Base-by-base conservation (phyloP, 2,797 vertebrate species). In the Epinephelus malabaricus region DNA sequence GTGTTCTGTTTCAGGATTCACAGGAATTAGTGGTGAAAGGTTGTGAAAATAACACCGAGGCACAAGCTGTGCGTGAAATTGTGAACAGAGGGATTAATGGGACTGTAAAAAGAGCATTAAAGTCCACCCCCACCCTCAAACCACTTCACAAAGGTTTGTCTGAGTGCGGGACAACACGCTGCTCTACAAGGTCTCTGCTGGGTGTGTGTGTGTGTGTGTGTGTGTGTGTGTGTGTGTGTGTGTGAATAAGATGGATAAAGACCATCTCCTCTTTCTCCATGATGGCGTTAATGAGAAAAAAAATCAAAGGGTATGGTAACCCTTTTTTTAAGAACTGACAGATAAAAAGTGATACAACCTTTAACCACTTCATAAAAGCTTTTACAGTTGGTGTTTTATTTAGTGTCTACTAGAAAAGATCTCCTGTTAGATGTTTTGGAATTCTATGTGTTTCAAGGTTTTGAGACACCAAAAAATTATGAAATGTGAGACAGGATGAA, bases 81-180 rank as follows among this genome's bases (percentile, higher is more conserved):
- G 90, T 87, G 92, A 95, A 95, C 94, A 95, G 93, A 91, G 91
- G 91, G 94, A 95, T 95, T 95, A 95, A 93, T 93, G 87, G 84
- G 89, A 91, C 84, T 91, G 91, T 94, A 93, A 94, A 93, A 94
- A 76, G 93, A 94, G 92, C 91, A 90, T 94, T 91, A 90, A 85
- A 79, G 79, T 75, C 49, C 58, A 51, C 18, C 68, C 83, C 79
- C 54, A 18, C 80, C 53, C 67, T 43, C 49, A 65, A 73, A 69
- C 73, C 88, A 86, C 87, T 86, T 86, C 86, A 85, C 65, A 83
- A 69, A 88, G 83, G 78, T 78, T 72, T 82, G 88, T 79, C 69
- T 81, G 70, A 87, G 60, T 70, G 59, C 63, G 63, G 59, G 73
- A 79, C 63, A 85, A 62, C 53, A 21, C 71, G 53, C 66, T 43